Base-by-base conservation (phyloP, 37 sponge, comb jelly and placozoan genomes). In the Theonella swinhoei region DNA sequence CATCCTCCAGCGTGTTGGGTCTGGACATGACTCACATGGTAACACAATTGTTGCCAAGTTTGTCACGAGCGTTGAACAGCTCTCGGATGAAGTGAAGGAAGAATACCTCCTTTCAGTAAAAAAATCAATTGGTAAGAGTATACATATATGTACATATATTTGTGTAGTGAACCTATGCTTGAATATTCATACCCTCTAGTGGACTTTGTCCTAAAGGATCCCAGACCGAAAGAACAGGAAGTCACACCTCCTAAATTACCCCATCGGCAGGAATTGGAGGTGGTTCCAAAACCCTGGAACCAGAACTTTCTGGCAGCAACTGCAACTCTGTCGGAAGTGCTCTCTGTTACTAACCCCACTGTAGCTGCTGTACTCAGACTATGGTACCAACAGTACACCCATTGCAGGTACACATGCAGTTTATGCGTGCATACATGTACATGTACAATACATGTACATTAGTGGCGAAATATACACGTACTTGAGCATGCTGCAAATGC, bases 171-270 rank as follows among this genome's bases (percentile, higher is more conserved):
- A n/a, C n/a, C n/a, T n/a, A n/a, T n/a, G n/a, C n/a, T n/a, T n/a
- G n/a, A 80, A 11, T 80, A 4, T 41, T 17, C 68, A 31, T 32
- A 9, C 19, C 2, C 40, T 85, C 20, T 70, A 93, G 99, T 98
- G 61, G 99, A 98, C 81, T 98, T 98, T 83, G 99, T 98, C 7
- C 75, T 98, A 77, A 94, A 88, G 80, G 99, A 98, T 70, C 99
- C 99, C 26, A 89, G 91, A 28, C 85, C 80, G 72, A 89, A 89
- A 54, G 75, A 85, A 23, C 80, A 86, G 59, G 70, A 68, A 38
- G 77, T 72, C 1, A 25, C 32, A 7, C 70, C 75, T 11, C 42
- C 76, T 0, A 65, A 76, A n/a, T 71, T 83, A 29, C 79, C 91
- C 22, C 87, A 90, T 82, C 88, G 89, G 60, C 77, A 63, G 59